phyloP scores from a whole-genome alignment of 2,888 invertebrate genomes.

The Holacanthella duospinosa region DNA sequence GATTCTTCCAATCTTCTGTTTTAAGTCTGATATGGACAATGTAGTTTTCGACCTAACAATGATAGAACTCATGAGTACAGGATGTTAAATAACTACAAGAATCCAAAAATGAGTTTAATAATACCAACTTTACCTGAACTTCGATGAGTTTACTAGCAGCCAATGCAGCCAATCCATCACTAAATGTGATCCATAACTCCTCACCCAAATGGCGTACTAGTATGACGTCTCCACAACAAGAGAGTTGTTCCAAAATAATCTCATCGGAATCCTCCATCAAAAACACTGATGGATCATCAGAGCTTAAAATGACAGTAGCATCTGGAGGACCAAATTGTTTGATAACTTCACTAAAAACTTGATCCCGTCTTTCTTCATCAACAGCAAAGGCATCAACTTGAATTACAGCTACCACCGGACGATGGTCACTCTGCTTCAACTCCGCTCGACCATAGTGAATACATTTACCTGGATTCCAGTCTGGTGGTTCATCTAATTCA shows the following conservation, averaged over 20 bases:
- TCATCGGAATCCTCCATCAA: slow-evolving; percentile 31
- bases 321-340: slow-evolving; percentile 86
- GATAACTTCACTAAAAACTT: slow-evolving; percentile 73
- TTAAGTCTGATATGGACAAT: slow-evolving; percentile 60
- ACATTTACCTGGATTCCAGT: slow-evolving; percentile 66
- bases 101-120: background rate
- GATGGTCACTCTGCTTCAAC: slow-evolving; percentile 92
- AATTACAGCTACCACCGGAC: slow-evolving; percentile 85
- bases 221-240: slow-evolving; percentile 78
- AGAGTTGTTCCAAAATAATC: slow-evolving; percentile 57
- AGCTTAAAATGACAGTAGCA: slow-evolving; percentile 64
- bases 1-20: slow-evolving; percentile 72
- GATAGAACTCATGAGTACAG: background rate
- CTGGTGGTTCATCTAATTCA: slow-evolving; percentile 41
- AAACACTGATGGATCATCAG: slow-evolving; percentile 31
- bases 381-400: slow-evolving; percentile 77
- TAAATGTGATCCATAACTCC: slow-evolving; percentile 83
- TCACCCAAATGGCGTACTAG: slow-evolving; percentile 80
- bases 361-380: slow-evolving; percentile 61
- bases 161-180: slow-evolving; percentile 78
- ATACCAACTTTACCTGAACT: slow-evolving; percentile 46
- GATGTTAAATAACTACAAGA: background rate
- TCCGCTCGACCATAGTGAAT: slow-evolving; percentile 87
- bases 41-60: slow-evolving; percentile 42
- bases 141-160: slow-evolving; percentile 51